These are phyloP conservation scores for Pseudomugil gertrudae DNA, from an alignment of 2,797 vertebrate species.

Conservation along the genomic window DNA sequence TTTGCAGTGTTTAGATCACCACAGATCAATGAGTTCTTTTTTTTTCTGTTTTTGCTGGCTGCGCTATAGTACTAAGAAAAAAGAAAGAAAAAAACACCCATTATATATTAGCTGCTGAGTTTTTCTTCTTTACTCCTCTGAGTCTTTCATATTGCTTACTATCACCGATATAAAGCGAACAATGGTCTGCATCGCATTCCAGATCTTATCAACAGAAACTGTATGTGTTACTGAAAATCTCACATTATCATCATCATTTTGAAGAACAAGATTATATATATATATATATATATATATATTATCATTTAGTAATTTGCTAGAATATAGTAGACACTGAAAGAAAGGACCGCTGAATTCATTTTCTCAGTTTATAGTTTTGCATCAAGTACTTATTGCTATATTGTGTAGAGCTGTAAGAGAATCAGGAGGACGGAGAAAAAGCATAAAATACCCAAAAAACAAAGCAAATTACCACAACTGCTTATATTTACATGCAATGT, in stretches of 20 bases:
- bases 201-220: conserved; percentile 3
- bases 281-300: no score
- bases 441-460: no score
- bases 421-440: no score
- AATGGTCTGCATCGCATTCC: background rate
- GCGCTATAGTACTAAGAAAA: conserved; percentile 4
- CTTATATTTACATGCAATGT: no score
- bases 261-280: background rate
- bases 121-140: conserved; percentile 22
- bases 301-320: no score
- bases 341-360: no score
- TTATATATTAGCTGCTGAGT: conserved; percentile 36
- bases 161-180: conserved; percentile 16
- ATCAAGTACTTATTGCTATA: no score
- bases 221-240: background rate
- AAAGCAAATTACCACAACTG: no score
- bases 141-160: conserved; percentile 13
- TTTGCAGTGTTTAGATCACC: conserved; percentile 57
- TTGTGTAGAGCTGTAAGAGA: no score
- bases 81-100: background rate
- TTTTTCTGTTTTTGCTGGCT: conserved; percentile 34
- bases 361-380: no score
- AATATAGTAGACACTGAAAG: no score
- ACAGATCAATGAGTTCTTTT: conserved; percentile 63
- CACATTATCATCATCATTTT: background rate